Evolutionary conservation across 2,797 vertebrate species (phyloP), one percentile per base, ranked within the genome.

Genomic region (Vespertilio murinus): DNA sequence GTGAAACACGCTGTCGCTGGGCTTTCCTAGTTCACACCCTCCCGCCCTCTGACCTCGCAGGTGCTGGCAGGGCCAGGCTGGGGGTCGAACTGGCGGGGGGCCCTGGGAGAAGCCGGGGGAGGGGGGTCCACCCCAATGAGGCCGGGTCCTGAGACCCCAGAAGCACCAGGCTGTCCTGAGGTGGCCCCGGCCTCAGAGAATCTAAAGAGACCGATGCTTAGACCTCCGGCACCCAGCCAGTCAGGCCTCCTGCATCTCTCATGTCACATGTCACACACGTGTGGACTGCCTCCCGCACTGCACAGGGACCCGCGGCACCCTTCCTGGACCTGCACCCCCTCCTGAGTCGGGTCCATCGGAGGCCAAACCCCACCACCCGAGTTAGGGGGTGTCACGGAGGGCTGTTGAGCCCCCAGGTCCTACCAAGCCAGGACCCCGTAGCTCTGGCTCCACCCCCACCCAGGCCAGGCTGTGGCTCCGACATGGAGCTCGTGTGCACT

Each of bases 1-100:
- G 38, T 69, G 38, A 94, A 92, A 93, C 64, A 74, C n/a, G 28
- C 17, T 6, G 47, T 59, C 77, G 45, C 82, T 81, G 17, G 2
- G 75, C 87, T 92, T 2, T 69, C 5, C 82, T 69, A 18, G 28
- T 78, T 89, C 30, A 17, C 25, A 18, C 6, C 25, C 35, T 12
- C 22, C 65, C 22, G 12, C 17, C 47, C 14, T 86, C 49, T n/a
- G 69, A 67, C 13, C 16, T 69, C 1, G 0, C 0, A 1, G 61
- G 79, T 11, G 42, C 42, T 42, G 42, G 10, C 42, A 42, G 42
- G 42, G 42, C 42, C 42, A 42, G 42, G 42, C 42, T 42, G 42
- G 42, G 11, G 42, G 42, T 42, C 8, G 42, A 42, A 22, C 52
- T 28, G 45, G 25, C 33, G 28, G 7, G 23, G 56, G 25, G 54